Conservation (phyloP, 1,140 invertebrate genomes). For the Drosophila ercepeae region DNA sequence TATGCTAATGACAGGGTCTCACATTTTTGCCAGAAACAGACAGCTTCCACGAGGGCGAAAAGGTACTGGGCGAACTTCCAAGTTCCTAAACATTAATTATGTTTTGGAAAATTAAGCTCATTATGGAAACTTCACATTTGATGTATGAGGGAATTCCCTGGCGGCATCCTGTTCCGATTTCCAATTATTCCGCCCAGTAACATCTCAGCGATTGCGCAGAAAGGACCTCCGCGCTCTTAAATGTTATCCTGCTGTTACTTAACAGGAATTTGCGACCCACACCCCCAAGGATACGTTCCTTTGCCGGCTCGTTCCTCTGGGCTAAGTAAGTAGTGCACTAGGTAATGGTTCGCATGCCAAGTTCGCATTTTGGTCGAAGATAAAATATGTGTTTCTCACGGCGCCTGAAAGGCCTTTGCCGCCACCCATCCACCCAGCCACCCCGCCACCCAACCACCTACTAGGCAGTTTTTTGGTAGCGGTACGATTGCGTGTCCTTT, state of each 20-base stretch:
- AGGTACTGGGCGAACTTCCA: neutral
- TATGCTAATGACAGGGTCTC: neutral
- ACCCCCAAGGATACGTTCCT: conserved; percentile 1
- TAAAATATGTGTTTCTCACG: conserved; percentile 59
- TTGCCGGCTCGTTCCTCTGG: conserved; percentile 27
- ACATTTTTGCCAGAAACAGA: conserved; percentile 1
- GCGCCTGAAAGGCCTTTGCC: conserved; percentile 36
- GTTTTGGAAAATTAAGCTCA: conserved; percentile 2
- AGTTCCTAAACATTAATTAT: neutral
- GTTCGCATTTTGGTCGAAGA: conserved; percentile 51
- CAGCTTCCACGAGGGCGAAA: conserved; percentile 1
- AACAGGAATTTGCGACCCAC: neutral
- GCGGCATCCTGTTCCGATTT: conserved; percentile 6
- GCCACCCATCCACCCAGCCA: neutral
- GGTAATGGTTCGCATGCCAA: conserved; percentile 56
- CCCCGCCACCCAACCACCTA: neutral
- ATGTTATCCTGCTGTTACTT: conserved; percentile 57
- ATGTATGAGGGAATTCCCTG: neutral
- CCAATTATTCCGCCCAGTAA: conserved; percentile 15
- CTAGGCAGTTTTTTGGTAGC: neutral
- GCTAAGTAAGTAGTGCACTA: conserved; percentile 45
- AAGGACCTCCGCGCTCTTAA: conserved; percentile 46
- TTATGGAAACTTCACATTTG: conserved; percentile 4
- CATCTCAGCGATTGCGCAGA: conserved; percentile 56
- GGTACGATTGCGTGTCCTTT: conserved; percentile 39